Conservation (phyloP, 2,797 vertebrate genomes). For the Hippocampus kuda region DNA sequence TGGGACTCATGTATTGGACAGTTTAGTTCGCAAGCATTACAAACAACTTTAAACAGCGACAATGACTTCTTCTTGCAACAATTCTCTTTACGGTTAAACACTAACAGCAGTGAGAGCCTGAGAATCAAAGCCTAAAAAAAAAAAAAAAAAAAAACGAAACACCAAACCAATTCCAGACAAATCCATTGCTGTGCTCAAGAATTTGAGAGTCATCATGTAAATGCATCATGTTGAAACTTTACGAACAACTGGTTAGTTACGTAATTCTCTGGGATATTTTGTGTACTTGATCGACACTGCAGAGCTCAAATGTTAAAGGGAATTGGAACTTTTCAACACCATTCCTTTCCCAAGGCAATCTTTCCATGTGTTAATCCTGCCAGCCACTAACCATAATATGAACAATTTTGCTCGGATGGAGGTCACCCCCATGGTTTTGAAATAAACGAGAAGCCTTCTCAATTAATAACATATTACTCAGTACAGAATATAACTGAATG, state of each 20-base stretch:
- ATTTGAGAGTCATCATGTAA: neutral
- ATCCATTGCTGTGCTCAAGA: neutral
- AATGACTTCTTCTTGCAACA: neutral
- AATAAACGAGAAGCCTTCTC: neutral
- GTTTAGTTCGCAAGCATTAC: neutral
- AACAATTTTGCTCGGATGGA: neutral
- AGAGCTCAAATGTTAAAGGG: neutral
- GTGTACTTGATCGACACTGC: neutral
- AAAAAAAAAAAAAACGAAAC: neutral
- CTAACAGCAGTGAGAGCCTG: neutral
- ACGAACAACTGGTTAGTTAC: neutral
- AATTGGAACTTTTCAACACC: neutral
- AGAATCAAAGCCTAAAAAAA: neutral
- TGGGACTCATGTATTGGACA: neutral
- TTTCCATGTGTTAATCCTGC: neutral
- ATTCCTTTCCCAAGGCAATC: neutral
- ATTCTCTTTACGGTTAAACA: neutral
- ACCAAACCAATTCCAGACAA: neutral
- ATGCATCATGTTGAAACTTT: neutral
- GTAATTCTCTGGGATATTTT: neutral
- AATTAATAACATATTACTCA: neutral
- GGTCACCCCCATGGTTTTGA: neutral
- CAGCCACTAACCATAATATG: neutral
- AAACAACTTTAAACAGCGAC: neutral
- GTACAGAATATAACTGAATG: neutral